Evolutionary conservation across 1,140 invertebrate species (phyloP), one percentile per base, ranked within the genome.

Genomic region (Whitmania pigra): DNA sequence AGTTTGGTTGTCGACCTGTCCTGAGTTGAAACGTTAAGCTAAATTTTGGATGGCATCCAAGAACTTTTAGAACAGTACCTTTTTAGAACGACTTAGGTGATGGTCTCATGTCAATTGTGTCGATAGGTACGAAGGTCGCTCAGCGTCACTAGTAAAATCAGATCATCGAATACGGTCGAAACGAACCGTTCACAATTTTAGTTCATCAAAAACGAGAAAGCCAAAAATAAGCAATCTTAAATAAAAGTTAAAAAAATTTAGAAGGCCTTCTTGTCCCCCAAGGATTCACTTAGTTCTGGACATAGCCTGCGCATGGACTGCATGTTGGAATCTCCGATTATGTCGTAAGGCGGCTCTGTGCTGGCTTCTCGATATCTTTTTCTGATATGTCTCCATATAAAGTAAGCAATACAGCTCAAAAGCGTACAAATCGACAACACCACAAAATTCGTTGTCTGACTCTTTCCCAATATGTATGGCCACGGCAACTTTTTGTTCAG

Each of bases 391-490:
- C 57, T 63, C 22, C 3, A 63, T 20, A 63, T 20, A 22, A 22
- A 63, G 20, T 63, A 63, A n/a, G 22, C 57, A 63, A 63, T 13
- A 63, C 57, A 63, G 15, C 57, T 20, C 22, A 63, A 63, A 63
- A 63, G 22, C 1, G 22, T 3, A 7, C 22, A 63, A 63, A 63
- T 13, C 1, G 29, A 31, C 20, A 63, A 7, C 22, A 63, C 22
- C 57, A 63, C 57, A 22, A n/a, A 31, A 63, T 31, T n/a, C 22
- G 22, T 63, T 13, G 22, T 63, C 57, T 15, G 22, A 22, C 22
- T 31, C 18, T 22, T 63, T 15, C 57, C 29, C 1, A 63, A 31
- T 63, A 63, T 13, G 22, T 63, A 31, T 2, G 29, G 57, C 57
- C 57, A 11, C 6, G 20, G 43, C 15, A 49, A 49, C 43, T 49